These are phyloP conservation scores for Limnothrissa miodon DNA, from an alignment of 2,113 vertebrate species.

Conservation along the genomic window DNA sequence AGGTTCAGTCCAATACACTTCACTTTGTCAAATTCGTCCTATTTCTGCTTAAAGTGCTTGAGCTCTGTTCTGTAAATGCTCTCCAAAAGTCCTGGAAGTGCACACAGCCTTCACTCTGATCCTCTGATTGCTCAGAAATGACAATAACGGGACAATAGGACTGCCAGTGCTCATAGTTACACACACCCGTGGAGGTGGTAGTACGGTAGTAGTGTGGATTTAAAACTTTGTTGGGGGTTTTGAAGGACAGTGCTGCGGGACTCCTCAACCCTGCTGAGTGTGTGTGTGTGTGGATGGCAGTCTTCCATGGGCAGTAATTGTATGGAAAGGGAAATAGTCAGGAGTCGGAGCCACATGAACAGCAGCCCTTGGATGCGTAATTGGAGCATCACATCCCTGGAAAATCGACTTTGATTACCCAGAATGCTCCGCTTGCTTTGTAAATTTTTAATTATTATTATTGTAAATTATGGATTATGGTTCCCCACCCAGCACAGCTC, in stretches of 20 bases:
- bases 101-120: not conserved
- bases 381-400: constrained; percentile 23
- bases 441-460: constrained; percentile 64
- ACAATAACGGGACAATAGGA: not conserved
- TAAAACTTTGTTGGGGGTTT: not conserved
- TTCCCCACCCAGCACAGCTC: constrained; percentile 37
- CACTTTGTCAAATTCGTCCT: not conserved
- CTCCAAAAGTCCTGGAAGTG: not conserved
- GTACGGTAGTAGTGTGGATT: not conserved
- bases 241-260: not conserved
- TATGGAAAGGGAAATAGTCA: constrained; percentile 24
- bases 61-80: not conserved
- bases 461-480: constrained; percentile 68
- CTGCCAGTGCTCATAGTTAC: too few relatives aligned
- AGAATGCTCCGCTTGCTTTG: constrained; percentile 58
- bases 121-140: not conserved
- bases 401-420: constrained; percentile 61
- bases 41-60: not conserved
- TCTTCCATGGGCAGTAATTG: constrained; percentile 11
- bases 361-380: not conserved
- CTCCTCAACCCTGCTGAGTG: not conserved
- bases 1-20: not conserved
- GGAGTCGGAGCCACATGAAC: constrained; percentile 2
- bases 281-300: not conserved
- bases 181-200: too few relatives aligned